Percentiles rank a stretch among this genome's conserved stretches.
Conservation (phyloP, 2,113 vertebrate species). For the Sinosuthora webbiana region DNA sequence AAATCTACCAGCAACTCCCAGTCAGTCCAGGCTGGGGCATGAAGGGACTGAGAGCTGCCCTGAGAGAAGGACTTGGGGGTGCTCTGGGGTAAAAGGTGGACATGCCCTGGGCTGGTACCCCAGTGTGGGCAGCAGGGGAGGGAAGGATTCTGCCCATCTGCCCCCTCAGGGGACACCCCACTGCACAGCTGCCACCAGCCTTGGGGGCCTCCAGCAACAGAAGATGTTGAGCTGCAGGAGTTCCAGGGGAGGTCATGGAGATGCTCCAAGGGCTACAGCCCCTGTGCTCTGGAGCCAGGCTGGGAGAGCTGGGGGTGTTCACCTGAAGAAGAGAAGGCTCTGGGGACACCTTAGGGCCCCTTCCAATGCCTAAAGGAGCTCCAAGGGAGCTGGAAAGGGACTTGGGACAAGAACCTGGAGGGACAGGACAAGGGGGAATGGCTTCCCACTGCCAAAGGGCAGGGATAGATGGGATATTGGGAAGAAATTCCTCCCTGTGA, state of each 20-base stretch:
- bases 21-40: background rate
- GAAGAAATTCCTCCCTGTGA: background rate
- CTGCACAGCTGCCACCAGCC: background rate
- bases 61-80: background rate
- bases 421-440: background rate
- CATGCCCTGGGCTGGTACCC: background rate
- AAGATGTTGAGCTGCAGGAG: background rate
- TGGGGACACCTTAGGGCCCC: background rate
- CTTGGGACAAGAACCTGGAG: background rate
- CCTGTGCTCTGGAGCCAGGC: background rate
- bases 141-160: background rate
- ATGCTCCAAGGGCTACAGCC: background rate
- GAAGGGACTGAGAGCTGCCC: background rate
- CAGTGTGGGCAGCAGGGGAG: accelerated
- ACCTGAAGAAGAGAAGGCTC: background rate
- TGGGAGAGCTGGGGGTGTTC: background rate
- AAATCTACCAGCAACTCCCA: background rate
- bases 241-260: background rate
- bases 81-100: background rate
- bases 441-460: background rate
- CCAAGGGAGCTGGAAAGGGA: background rate
- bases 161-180: background rate
- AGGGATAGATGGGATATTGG: background rate
- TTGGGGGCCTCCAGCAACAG: background rate
- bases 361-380: background rate